phyloP scores from a whole-genome alignment of 2,888 invertebrate genomes.

The Xestia c-nigrum region DNA sequence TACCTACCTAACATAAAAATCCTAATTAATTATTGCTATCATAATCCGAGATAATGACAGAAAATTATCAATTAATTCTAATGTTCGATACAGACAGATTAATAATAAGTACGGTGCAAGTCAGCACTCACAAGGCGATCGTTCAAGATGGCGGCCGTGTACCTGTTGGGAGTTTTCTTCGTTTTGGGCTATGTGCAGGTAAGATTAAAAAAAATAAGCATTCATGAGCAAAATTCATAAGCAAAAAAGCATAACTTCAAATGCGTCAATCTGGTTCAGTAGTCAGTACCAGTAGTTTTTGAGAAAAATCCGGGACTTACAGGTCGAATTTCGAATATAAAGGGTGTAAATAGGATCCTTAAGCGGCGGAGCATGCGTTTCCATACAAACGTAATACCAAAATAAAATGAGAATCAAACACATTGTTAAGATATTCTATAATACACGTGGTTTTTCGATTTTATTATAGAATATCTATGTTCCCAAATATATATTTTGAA shows the following conservation, averaged over 20 bases:
- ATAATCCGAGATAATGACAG: slow-evolving; percentile 52
- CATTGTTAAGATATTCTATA: no score
- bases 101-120: background rate
- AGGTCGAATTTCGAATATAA: background rate
- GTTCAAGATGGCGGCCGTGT: slow-evolving; percentile 51
- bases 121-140: slow-evolving; percentile 24
- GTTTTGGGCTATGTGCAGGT: slow-evolving; percentile 58
- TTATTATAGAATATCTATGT: no score
- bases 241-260: background rate
- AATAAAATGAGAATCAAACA: no score
- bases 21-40: slow-evolving; percentile 52
- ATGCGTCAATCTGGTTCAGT: background rate
- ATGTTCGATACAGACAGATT: slow-evolving; percentile 28
- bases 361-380: no score
- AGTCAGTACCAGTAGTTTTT: background rate
- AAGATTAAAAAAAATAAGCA: slow-evolving; percentile 2
- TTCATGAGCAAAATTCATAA: no score
- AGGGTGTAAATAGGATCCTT: no score
- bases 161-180: slow-evolving; percentile 51
- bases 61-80: slow-evolving; percentile 54
- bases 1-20: slow-evolving; percentile 36
- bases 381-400: no score
- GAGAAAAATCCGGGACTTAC: background rate
- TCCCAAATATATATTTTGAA: no score
- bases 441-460: no score